Evolutionary conservation across 2,888 invertebrate genomes (phyloP).

Genomic region (Oscheius sp.): DNA sequence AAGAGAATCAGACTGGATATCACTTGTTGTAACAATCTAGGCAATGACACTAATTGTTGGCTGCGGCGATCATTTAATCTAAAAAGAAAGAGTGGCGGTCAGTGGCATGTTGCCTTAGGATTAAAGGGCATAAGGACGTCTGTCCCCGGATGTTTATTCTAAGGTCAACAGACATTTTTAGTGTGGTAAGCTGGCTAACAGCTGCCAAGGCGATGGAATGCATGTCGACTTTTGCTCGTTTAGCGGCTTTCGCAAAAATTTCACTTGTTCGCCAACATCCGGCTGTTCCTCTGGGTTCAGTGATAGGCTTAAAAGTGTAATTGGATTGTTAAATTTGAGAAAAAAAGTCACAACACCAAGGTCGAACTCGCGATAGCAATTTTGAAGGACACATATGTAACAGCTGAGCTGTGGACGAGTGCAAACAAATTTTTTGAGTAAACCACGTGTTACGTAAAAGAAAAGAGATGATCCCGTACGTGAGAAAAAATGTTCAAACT

Average conservation of each 20-base stretch:
- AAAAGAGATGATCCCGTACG: constrained; percentile 1
- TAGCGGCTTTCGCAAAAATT: constrained; percentile 9
- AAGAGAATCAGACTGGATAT: constrained; percentile 28
- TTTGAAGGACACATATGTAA: constrained; percentile 10
- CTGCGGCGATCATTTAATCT: constrained; percentile 32
- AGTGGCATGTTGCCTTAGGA: constrained; percentile 8
- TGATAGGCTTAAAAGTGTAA: neutral
- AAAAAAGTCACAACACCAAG: neutral
- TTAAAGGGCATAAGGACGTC: constrained; percentile 1
- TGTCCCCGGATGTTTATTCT: constrained; percentile 6
- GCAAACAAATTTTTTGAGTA: constrained; percentile 21
- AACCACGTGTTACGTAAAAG: constrained; percentile 23
- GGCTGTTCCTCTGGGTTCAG: neutral
- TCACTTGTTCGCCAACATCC: neutral
- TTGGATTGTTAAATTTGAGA: constrained; percentile 5
- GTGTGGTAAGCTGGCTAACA: constrained; percentile 2
- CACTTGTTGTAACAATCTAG: constrained; percentile 33
- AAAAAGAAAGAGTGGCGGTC: constrained; percentile 15
- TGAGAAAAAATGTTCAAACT: neutral
- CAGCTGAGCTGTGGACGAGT: constrained; percentile 12
- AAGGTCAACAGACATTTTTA: constrained; percentile 26
- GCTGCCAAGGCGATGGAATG: constrained; percentile 15
- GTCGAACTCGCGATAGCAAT: neutral
- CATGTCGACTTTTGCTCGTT: constrained; percentile 27
- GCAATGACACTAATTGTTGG: constrained; percentile 35